These are phyloP conservation scores for Pocillopora verrucosa DNA, from an alignment of 64 coral and sea anemone species.

Conservation along the genomic window DNA sequence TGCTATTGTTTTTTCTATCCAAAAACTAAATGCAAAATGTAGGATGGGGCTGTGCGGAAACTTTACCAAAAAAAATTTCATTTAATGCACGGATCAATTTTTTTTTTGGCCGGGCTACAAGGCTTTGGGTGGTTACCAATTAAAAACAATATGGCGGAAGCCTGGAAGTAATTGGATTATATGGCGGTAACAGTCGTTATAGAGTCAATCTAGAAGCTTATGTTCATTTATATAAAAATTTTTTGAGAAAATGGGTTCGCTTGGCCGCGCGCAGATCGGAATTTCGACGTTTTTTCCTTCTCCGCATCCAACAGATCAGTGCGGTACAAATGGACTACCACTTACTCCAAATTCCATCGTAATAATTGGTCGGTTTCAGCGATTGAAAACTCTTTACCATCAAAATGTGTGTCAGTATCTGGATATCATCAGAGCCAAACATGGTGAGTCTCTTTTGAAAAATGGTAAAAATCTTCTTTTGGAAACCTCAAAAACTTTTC, in stretches of 20 bases:
- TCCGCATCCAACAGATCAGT: constrained; percentile 84
- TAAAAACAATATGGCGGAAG: constrained; percentile 17
- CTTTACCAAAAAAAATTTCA: not conserved
- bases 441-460: constrained; percentile 60
- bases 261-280: constrained; percentile 83
- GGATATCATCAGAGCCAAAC: constrained; percentile 89
- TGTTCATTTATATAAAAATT: not conserved
- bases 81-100: not conserved
- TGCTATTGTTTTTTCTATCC: no score
- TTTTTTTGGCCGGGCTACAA: constrained; percentile 13
- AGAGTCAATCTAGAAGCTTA: not conserved
- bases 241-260: constrained; percentile 64
- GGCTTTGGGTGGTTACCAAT: constrained; percentile 6
- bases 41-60: no score
- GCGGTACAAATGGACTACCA: constrained; percentile 95
- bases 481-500: not conserved
- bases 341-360: constrained; percentile 98
- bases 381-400: constrained; percentile 77
- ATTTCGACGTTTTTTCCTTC: constrained; percentile 94
- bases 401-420: constrained; percentile 96
- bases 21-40: no score
- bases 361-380: constrained; percentile 86
- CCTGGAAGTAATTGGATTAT: not conserved
- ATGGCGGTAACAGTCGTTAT: not conserved
- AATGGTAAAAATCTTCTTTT: not conserved